These are phyloP conservation scores for Cantharis lateralis DNA, from an alignment of 2,888 invertebrate species.

Conservation along the genomic window DNA sequence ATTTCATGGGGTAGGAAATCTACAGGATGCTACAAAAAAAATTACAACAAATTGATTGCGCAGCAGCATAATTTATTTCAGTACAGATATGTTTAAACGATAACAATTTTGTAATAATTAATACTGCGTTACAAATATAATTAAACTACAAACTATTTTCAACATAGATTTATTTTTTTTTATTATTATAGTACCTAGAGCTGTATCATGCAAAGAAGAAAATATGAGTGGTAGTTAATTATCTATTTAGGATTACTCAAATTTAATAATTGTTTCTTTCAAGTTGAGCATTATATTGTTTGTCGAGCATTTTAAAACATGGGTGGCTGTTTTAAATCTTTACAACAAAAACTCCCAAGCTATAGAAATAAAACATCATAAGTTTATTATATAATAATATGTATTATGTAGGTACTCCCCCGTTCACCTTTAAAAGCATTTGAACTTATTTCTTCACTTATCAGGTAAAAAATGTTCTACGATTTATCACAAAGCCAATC, in stretches of 20 bases:
- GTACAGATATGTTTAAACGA: conserved; percentile 45
- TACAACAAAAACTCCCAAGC: background rate
- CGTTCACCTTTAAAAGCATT: background rate
- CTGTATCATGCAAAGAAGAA: conserved; percentile 28
- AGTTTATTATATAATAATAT: background rate
- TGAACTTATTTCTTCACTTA: background rate
- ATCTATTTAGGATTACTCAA: conserved; percentile 1
- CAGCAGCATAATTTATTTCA: conserved; percentile 24
- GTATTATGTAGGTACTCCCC: background rate
- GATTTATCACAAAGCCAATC: background rate
- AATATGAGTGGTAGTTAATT: conserved; percentile 3
- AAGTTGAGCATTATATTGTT: background rate
- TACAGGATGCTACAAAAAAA: background rate
- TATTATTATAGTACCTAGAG: conserved; percentile 13
- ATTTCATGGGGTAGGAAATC: too few relatives aligned
- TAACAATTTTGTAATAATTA: conserved; percentile 36
- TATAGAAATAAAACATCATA: background rate
- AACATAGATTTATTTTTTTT: conserved; percentile 9
- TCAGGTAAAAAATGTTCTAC: background rate
- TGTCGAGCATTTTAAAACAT: background rate
- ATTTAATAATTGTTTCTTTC: background rate
- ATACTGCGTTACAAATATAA: conserved; percentile 28
- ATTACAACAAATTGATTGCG: background rate
- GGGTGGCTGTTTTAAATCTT: background rate
- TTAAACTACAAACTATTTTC: conserved; percentile 22